phyloP scores from a whole-genome alignment of 2,888 invertebrate genomes.

The Drymonia ruficornis region DNA sequence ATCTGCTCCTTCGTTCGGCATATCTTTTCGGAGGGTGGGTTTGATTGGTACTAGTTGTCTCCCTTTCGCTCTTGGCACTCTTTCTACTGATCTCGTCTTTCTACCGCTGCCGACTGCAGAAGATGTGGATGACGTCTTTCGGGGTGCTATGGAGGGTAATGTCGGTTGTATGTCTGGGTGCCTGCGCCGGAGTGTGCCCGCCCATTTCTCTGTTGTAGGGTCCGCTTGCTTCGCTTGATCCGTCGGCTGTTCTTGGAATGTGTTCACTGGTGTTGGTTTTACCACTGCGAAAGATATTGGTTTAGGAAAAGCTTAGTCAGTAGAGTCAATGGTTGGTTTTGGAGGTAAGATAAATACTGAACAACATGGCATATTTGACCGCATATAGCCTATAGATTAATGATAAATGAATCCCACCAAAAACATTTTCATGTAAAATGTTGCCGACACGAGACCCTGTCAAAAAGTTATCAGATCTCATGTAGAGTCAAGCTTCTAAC shows the following conservation, averaged over 20 bases:
- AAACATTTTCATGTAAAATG: no score
- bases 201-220: constrained; percentile 87
- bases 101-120: constrained; percentile 67
- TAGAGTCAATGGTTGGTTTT: no score
- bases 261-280: constrained; percentile 62
- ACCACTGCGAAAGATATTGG: constrained; percentile 50
- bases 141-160: constrained; percentile 85
- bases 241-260: constrained; percentile 54
- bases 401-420: no score
- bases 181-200: constrained; percentile 86
- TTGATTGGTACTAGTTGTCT: constrained; percentile 69
- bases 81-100: constrained; percentile 76
- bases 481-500: no score
- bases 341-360: no score
- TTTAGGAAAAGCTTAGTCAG: no score
- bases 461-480: no score
- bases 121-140: constrained; percentile 81
- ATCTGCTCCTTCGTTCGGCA: constrained; percentile 67
- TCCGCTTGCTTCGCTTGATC: constrained; percentile 67
- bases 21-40: constrained; percentile 61
- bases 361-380: no score
- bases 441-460: no score
- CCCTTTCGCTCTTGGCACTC: constrained; percentile 55
- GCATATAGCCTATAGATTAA: no score
- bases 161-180: constrained; percentile 88